These are phyloP conservation scores for Acromyrmex echinatior DNA, from an alignment of 1,140 invertebrate species.

Conservation along the genomic window DNA sequence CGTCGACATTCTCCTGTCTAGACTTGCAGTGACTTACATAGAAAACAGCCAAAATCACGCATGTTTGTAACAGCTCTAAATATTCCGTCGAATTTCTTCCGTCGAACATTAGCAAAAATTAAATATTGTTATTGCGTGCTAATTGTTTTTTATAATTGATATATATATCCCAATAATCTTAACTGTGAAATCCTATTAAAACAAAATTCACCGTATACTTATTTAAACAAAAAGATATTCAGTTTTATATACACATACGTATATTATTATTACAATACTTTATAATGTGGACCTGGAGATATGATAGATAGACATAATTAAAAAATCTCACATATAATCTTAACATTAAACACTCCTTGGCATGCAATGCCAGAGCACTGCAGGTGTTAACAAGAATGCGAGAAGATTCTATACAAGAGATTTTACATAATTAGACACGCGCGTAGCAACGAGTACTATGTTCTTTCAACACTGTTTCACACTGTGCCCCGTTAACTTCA, in stretches of 20 bases:
- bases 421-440: constrained; percentile 32
- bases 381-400: background rate
- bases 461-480: constrained; percentile 14
- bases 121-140: background rate
- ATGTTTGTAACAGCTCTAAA: background rate
- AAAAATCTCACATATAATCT: background rate
- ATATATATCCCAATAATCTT: no score
- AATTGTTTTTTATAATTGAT: constrained; percentile 1
- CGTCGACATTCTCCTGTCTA: constrained; percentile 47
- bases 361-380: background rate
- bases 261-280: background rate
- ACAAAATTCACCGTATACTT: background rate
- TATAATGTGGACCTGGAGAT: background rate
- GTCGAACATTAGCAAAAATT: background rate
- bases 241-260: background rate
- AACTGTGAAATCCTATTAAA: background rate
- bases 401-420: constrained; percentile 11
- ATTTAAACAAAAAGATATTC: background rate
- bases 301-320: background rate
- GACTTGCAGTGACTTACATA: constrained; percentile 19
- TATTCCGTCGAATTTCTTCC: background rate
- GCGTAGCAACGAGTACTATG: background rate
- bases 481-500: constrained; percentile 29
- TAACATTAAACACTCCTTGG: constrained; percentile 1
- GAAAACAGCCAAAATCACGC: constrained; percentile 9